These are phyloP conservation scores for Trichonephila clavata DNA, from an alignment of 1,140 invertebrate genomes.

Conservation along the genomic window DNA sequence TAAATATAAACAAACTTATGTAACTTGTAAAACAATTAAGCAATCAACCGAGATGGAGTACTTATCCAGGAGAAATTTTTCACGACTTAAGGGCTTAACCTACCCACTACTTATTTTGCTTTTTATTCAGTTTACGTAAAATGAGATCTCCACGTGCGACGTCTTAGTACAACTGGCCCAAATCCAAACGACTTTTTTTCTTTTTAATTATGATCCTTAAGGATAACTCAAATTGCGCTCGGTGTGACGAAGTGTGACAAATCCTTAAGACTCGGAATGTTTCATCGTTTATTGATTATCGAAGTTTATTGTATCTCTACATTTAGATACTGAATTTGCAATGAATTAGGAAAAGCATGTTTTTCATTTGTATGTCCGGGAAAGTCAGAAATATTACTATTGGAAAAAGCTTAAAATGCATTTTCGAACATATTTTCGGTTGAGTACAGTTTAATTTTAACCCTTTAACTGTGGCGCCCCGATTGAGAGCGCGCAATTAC, in stretches of 20 bases:
- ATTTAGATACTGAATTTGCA: too few relatives aligned
- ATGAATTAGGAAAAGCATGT: too few relatives aligned
- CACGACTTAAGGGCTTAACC: neutral
- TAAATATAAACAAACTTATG: neutral
- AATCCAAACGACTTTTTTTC: neutral
- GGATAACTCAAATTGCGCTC: neutral
- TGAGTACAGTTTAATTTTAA: too few relatives aligned
- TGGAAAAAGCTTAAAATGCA: too few relatives aligned
- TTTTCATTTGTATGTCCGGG: too few relatives aligned
- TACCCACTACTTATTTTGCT: neutral
- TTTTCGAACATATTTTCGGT: too few relatives aligned
- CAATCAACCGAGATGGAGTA: neutral
- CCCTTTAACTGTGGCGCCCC: too few relatives aligned
- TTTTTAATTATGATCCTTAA: slow-evolving; percentile 6
- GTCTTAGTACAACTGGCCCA: neutral
- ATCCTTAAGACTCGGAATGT: neutral
- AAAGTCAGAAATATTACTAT: too few relatives aligned
- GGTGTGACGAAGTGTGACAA: neutral
- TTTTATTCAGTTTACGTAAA: neutral
- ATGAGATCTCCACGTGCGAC: neutral
- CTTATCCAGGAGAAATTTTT: neutral
- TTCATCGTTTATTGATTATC: neutral
- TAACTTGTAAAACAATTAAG: neutral
- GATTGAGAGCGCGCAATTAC: too few relatives aligned
- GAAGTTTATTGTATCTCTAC: neutral